These are phyloP conservation scores for Ormyrus rosae DNA, from an alignment of 2,888 invertebrate genomes.

Conservation along the genomic window DNA sequence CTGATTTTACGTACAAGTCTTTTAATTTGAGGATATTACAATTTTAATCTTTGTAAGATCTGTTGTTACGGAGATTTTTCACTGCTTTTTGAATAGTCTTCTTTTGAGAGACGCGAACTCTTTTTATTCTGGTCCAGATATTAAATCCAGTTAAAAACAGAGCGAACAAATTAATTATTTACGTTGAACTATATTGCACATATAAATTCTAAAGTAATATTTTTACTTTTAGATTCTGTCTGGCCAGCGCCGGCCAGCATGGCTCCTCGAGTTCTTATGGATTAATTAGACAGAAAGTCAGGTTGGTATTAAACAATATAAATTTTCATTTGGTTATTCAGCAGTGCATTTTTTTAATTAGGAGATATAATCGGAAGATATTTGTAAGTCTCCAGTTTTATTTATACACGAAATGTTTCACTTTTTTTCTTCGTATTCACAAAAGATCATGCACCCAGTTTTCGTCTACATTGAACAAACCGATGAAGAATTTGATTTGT, in stretches of 20 bases:
- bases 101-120: constrained; percentile 15
- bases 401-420: too few species aligned
- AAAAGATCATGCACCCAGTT: too few species aligned
- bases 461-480: too few species aligned
- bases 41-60: background rate
- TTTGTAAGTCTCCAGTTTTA: background rate
- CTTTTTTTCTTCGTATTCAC: too few species aligned
- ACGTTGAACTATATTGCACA: too few species aligned
- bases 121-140: background rate
- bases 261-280: constrained; percentile 15
- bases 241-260: constrained; percentile 52
- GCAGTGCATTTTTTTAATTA: too few species aligned
- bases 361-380: background rate
- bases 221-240: constrained; percentile 51
- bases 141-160: too few species aligned
- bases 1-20: constrained; percentile 5
- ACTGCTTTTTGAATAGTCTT: constrained; percentile 37
- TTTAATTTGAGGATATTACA: constrained; percentile 12
- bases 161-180: too few species aligned
- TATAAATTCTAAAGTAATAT: background rate
- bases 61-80: background rate
- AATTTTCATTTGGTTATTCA: too few species aligned
- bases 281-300: background rate
- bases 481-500: too few species aligned
- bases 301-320: too few species aligned